Evolutionary conservation across 2,888 invertebrate genomes (phyloP).

Genomic region (Eilema sororculum): DNA sequence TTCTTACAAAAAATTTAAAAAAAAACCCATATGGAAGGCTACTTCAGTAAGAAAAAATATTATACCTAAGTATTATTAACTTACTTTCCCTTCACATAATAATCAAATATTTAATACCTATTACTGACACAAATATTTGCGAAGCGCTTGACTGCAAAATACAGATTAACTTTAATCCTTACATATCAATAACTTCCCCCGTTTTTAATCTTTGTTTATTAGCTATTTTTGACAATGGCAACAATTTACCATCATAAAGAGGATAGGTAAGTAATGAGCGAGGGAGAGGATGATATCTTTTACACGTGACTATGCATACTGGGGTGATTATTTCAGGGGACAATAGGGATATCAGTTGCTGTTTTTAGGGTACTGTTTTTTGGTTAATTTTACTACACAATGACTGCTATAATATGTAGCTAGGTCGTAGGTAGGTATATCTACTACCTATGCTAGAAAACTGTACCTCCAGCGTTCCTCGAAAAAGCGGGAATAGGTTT

Average conservation of each 20-base stretch:
- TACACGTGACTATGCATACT: constrained; percentile 69
- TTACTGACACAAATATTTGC: constrained; percentile 26
- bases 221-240: constrained; percentile 41
- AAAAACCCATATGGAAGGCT: too few species aligned
- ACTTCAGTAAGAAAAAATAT: too few species aligned
- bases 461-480: too few species aligned
- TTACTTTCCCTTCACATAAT: too few species aligned
- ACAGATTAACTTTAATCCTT: constrained; percentile 60
- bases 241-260: constrained; percentile 61
- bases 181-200: constrained; percentile 68
- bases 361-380: constrained; percentile 18
- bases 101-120: constrained; percentile 26
- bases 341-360: constrained; percentile 14
- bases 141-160: constrained; percentile 50
- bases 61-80: too few species aligned
- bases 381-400: too few species aligned
- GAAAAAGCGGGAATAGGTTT: too few species aligned
- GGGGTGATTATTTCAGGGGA: constrained; percentile 53
- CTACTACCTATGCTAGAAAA: too few species aligned
- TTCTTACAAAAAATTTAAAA: too few species aligned
- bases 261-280: constrained; percentile 55
- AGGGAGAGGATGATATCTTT: constrained; percentile 49
- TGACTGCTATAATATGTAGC: too few species aligned
- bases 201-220: constrained; percentile 79
- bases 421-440: too few species aligned